phyloP scores from a whole-genome alignment of 2,888 invertebrate genomes.

The Drosophila imparisetae region DNA sequence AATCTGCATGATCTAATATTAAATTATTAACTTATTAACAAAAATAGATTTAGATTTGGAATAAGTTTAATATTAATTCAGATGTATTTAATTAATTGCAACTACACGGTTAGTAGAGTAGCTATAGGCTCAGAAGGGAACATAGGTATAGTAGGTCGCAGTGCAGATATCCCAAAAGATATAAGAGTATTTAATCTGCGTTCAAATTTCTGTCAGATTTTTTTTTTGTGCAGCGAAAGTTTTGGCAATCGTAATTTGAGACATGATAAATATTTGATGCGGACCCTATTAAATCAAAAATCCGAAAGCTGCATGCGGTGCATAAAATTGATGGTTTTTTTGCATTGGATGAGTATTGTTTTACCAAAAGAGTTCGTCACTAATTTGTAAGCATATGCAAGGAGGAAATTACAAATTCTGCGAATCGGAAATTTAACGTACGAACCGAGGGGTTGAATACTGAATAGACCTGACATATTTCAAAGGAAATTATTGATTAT shows the following conservation, averaged over 20 bases:
- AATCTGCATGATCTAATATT: not conserved
- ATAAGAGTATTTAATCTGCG: conserved; percentile 14
- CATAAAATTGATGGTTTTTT: conserved; percentile 43
- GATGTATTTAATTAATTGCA: not conserved
- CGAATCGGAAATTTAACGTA: conserved; percentile 3
- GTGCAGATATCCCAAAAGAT: not conserved
- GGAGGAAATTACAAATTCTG: conserved; percentile 49
- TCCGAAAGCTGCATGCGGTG: conserved; percentile 44
- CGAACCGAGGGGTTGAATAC: conserved; percentile 5
- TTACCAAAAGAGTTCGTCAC: conserved; percentile 37
- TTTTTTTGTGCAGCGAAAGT: conserved; percentile 48
- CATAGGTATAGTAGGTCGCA: not conserved
- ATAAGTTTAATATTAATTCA: not conserved
- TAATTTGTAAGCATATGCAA: conserved; percentile 53
- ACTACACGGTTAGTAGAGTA: not conserved
- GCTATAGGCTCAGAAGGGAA: too few relatives aligned
- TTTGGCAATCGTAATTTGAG: conserved; percentile 61
- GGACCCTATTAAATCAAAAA: conserved; percentile 65
- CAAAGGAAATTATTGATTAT: conserved; percentile 29
- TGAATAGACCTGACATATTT: conserved; percentile 31
- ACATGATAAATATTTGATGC: conserved; percentile 20
- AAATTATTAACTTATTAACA: too few relatives aligned
- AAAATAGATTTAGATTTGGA: not conserved
- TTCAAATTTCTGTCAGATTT: not conserved
- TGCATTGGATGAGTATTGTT: conserved; percentile 32